Percentiles rank a stretch among this genome's conserved stretches.
These are phyloP conservation scores for Megaleporinus macrocephalus DNA, from an alignment of 2,113 vertebrate genomes.

Conservation along the genomic window DNA sequence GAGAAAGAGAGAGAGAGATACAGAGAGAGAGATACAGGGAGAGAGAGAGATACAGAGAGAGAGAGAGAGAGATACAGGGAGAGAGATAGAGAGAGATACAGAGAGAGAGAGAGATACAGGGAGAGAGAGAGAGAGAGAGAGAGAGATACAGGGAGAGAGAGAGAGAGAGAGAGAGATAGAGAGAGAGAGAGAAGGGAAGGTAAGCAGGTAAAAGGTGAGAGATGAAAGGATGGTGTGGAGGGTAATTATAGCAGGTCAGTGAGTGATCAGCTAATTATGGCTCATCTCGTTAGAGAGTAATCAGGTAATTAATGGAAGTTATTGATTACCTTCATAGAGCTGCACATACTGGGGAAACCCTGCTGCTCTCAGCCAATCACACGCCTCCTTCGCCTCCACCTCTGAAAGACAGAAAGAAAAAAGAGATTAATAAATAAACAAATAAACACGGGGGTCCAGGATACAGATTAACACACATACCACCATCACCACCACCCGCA, in stretches of 20 bases:
- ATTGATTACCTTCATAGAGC: conserved; percentile 78
- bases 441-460: neutral
- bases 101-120: neutral
- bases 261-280: neutral
- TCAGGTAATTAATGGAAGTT: neutral
- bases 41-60: neutral
- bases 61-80: neutral
- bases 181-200: neutral
- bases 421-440: neutral
- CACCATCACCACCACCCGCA: too few species aligned
- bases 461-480: too few species aligned
- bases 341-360: conserved; percentile 83
- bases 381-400: conserved; percentile 73
- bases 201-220: neutral
- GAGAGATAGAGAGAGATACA: neutral
- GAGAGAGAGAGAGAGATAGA: neutral
- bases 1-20: too few species aligned
- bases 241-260: neutral
- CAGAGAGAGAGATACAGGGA: neutral
- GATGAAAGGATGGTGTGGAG: neutral
- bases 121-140: neutral
- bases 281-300: neutral
- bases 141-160: neutral
- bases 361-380: conserved; percentile 76
- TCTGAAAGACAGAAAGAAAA: conserved; percentile 61